Evolutionary conservation across 2,113 vertebrate species (phyloP).

Genomic region (Dipodomys spectabilis): DNA sequence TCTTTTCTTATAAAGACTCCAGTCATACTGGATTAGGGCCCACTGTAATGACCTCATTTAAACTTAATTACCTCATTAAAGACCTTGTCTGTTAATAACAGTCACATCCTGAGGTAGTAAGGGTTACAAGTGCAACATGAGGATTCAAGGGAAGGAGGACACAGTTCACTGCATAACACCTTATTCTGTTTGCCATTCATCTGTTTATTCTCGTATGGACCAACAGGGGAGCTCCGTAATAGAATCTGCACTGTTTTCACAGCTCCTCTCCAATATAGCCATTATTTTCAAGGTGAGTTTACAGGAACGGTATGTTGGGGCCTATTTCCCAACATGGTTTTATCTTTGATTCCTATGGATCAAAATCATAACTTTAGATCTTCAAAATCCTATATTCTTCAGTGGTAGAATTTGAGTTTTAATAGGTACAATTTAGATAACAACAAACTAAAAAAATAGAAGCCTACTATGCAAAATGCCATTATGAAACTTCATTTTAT

Average conservation of each 20-base stretch:
- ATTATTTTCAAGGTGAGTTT: conserved; percentile 70
- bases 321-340: conserved; percentile 48
- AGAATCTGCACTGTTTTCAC: not conserved
- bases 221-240: not conserved
- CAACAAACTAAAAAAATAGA: conserved; percentile 39
- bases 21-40: not conserved
- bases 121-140: not conserved
- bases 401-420: conserved; percentile 64
- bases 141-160: not conserved
- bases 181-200: not conserved
- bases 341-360: conserved; percentile 55
- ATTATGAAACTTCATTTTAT: conserved; percentile 38
- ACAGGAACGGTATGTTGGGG: not conserved
- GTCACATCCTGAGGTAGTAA: not conserved
- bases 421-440: conserved; percentile 59
- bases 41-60: not conserved
- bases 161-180: not conserved
- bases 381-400: conserved; percentile 71
- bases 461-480: conserved; percentile 10
- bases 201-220: conserved; percentile 19
- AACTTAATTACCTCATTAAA: conserved; percentile 5
- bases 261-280: conserved; percentile 15
- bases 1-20: not conserved
- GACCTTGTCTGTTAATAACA: not conserved
- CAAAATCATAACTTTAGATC: conserved; percentile 66